Base-by-base conservation (phyloP, 64 coral and sea anemone genomes). In the Dendrophyllia cribrosa region DNA sequence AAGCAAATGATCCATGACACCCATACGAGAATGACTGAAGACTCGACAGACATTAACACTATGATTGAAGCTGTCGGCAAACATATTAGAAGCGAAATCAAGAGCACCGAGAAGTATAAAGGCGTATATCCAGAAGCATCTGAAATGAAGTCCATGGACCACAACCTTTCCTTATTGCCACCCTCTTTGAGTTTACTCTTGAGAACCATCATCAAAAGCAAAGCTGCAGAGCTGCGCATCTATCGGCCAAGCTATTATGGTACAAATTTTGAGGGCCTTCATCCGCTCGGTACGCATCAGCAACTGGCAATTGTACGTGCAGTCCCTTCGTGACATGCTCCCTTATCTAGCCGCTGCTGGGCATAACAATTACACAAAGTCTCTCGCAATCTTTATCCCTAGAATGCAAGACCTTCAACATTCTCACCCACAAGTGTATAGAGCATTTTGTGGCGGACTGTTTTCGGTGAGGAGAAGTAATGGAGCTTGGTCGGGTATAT, bases 291-390 rank as follows among this genome's bases (percentile, higher is more conserved):
- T 78, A 4, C 43, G 11, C 9, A 78, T 16, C 12, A 43, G 75
- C 4, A 51, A 46, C 12, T 78, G 75, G 75, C 20, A 0, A 22
- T 56, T 78, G 75, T 78, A 78, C n/a, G 3, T 78, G 0, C 4
- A 78, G 45, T 50, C 7, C 75, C 45, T 78, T 11, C 12, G 75
- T 78, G 75, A 78, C 52, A 77, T 77, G 75, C 25, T 7, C 43
- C 75, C 75, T 7, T 44, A 77, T 13, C 49, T 43, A 44, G 71
- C 86, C 47, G 71, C 86, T 88, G 72, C 72, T 55, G 64, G 66
- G 3, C 76, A 91, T 22, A 83, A 72, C 45, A 53, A 82, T 34
- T 83, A 63, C 43, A 91, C 89, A 14, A 91, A 87, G 21, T 92
- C 91, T 17, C 51, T 78, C 0, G 44, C 61, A n/a, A 43, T 86